Percentiles rank a stretch among this genome's conserved stretches.
Conservation (phyloP, 2,888 invertebrate genomes). For the Ophraella communa region DNA sequence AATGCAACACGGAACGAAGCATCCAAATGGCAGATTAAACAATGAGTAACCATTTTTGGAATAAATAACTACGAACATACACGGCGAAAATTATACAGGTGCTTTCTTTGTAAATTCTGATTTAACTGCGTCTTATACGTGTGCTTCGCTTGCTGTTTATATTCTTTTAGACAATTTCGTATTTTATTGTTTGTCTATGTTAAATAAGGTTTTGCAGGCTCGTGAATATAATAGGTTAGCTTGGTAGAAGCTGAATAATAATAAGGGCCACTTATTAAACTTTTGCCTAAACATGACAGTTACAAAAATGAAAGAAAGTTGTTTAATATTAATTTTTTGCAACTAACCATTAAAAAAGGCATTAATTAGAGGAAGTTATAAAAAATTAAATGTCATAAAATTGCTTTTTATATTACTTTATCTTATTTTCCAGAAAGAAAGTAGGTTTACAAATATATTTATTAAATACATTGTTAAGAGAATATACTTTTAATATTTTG, state of each 20-base stretch:
- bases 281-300: background rate
- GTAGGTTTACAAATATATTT: no score
- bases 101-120: constrained; percentile 11
- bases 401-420: no score
- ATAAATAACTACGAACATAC: constrained; percentile 20
- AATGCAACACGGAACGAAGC: background rate
- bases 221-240: background rate
- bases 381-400: no score
- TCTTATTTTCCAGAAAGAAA: no score
- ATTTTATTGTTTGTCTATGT: constrained; percentile 8
- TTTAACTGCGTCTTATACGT: constrained; percentile 4
- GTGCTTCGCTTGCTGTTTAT: background rate
- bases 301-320: no score
- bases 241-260: background rate
- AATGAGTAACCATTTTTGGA: constrained; percentile 23
- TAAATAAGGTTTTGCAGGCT: constrained; percentile 3
- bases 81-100: constrained; percentile 26
- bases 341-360: no score
- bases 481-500: no score
- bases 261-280: background rate
- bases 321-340: no score
- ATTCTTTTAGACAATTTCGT: constrained; percentile 3
- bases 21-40: constrained; percentile 9
- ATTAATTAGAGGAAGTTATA: no score
- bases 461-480: no score